Evolutionary conservation across 2,113 vertebrate genomes (phyloP).

Genomic region (Phycodurus eques): DNA sequence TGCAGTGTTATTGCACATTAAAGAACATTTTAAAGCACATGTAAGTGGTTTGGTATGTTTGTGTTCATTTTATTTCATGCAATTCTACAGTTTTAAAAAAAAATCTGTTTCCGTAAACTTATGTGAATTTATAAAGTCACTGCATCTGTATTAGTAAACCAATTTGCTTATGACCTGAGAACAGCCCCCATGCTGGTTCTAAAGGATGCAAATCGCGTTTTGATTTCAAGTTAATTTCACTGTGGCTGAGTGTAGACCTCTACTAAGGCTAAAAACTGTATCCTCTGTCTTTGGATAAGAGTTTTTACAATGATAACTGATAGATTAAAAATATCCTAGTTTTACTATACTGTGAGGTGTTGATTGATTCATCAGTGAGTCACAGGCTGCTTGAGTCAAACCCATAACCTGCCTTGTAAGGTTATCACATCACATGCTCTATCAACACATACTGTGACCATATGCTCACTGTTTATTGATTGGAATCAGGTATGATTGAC

Average conservation of each 20-base stretch:
- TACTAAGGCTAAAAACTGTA: background rate
- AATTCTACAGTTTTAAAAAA: no score
- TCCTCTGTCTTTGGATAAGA: no score
- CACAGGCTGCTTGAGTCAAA: background rate
- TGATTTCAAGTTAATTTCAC: background rate
- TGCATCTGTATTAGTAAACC: background rate
- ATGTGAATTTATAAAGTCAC: background rate
- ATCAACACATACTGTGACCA: constrained; percentile 35
- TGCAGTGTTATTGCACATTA: background rate
- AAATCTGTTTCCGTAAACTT: background rate
- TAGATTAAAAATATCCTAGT: background rate
- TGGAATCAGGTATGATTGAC: constrained; percentile 37
- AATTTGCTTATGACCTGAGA: background rate
- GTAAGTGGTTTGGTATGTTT: no score
- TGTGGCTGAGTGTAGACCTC: background rate
- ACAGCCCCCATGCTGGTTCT: background rate
- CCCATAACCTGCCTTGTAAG: background rate
- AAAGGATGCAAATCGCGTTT: background rate
- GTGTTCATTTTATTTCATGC: no score
- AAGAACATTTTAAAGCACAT: no score
- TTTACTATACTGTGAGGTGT: background rate
- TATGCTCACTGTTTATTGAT: constrained; percentile 26
- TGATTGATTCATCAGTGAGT: background rate
- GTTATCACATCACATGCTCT: constrained; percentile 13
- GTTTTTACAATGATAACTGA: background rate